Conservation (phyloP, 53 echinoderm and acorn worm species). For the Temnopleurus reevesii region DNA sequence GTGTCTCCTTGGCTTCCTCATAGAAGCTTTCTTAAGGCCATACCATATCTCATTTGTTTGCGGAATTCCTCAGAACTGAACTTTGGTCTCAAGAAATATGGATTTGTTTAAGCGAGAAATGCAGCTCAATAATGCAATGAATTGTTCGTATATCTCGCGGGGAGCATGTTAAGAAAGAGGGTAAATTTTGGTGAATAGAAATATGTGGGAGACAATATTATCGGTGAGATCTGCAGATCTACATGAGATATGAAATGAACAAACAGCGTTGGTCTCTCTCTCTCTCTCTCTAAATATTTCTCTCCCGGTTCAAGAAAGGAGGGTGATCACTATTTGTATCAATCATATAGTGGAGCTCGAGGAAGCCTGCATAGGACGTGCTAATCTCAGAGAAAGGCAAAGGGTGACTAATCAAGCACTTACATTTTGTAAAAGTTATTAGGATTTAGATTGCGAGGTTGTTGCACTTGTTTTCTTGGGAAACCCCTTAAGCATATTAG, state of each 20-base stretch:
- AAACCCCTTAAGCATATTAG: no score
- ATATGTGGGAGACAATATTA: background rate
- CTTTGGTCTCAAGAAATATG: conserved; percentile 26
- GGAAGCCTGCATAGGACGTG: background rate
- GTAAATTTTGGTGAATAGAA: background rate
- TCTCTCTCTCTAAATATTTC: no score
- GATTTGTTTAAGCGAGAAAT: conserved; percentile 11
- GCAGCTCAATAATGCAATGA: background rate
- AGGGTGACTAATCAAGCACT: background rate
- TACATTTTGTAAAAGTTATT: no score
- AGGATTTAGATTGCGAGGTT: background rate
- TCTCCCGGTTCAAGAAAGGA: background rate
- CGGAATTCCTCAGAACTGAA: conserved; percentile 8
- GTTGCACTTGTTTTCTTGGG: no score
- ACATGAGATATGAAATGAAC: background rate
- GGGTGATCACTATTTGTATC: background rate
- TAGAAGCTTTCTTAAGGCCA: no score
- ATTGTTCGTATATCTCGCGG: background rate
- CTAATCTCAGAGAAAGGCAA: background rate
- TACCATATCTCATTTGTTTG: background rate
- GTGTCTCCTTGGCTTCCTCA: no score
- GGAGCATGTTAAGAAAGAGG: background rate
- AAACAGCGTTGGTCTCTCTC: background rate
- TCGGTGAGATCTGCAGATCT: background rate
- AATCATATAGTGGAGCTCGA: background rate